phyloP scores from a whole-genome alignment of 2,113 vertebrate genomes.

The Chloroceryle aenea region DNA sequence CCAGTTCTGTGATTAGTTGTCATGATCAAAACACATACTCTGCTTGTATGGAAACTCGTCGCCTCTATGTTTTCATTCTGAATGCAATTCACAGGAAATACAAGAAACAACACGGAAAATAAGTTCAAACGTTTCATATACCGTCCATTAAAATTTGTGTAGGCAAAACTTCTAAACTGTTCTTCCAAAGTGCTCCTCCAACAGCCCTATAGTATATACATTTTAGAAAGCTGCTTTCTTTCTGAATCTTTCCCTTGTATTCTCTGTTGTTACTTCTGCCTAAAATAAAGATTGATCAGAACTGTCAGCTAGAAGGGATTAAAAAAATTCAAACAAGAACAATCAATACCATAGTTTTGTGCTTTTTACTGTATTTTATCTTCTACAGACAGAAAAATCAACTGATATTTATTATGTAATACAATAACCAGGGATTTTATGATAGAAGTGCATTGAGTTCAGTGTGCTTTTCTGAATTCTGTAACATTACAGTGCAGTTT shows the following conservation, averaged over 20 bases:
- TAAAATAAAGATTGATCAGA: not conserved
- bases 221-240: not conserved
- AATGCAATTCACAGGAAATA: not conserved
- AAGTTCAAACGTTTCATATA: not conserved
- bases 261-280: not conserved
- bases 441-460: not conserved
- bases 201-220: not conserved
- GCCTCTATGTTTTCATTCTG: not conserved
- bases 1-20: not conserved
- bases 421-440: not conserved
- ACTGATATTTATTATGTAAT: not conserved
- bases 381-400: not conserved
- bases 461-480: not conserved
- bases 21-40: not conserved
- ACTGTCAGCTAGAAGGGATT: not conserved
- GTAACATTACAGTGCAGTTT: not conserved
- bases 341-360: not conserved
- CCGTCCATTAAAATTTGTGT: not conserved
- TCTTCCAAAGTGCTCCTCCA: not conserved
- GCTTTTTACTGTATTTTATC: not conserved
- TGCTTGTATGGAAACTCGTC: rapidly evolving
- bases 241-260: not conserved
- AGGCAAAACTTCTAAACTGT: not conserved
- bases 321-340: not conserved
- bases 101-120: not conserved